A percentile compares a stretch with the other conserved stretches of the same genome.
phyloP scores from a whole-genome alignment of 2,888 invertebrate species.

The Liodrosophila aerea region DNA sequence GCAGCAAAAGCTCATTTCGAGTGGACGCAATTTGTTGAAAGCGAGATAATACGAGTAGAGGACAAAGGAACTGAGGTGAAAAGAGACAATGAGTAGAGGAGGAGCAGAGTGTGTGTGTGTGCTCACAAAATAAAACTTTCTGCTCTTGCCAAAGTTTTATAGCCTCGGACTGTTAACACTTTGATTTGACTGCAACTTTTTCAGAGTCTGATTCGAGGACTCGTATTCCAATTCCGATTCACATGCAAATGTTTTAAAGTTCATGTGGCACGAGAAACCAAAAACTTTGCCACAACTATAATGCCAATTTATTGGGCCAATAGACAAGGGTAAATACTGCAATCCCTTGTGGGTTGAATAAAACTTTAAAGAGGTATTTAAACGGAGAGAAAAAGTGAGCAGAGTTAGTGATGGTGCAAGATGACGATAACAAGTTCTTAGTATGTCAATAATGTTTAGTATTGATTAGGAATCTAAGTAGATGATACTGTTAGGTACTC shows the following conservation, averaged over 20 bases:
- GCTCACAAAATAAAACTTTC: constrained; percentile 47
- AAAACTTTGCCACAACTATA: constrained; percentile 44
- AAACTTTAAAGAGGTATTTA: background rate
- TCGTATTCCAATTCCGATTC: constrained; percentile 33
- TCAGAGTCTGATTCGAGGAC: background rate
- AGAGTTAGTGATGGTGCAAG: too few relatives aligned
- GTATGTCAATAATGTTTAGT: too few relatives aligned
- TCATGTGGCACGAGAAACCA: constrained; percentile 27
- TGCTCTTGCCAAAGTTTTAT: constrained; percentile 61
- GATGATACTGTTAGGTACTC: too few relatives aligned
- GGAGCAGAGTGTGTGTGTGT: background rate
- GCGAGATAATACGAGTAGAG: background rate
- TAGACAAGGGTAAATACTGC: constrained; percentile 7
- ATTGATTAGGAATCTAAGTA: too few relatives aligned
- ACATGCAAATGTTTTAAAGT: constrained; percentile 66
- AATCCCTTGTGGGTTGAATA: background rate
- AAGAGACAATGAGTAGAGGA: background rate
- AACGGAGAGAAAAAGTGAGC: background rate
- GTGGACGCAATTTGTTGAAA: background rate
- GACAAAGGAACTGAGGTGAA: background rate
- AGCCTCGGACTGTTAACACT: constrained; percentile 30
- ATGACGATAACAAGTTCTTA: too few relatives aligned
- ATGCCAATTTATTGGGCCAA: constrained; percentile 47
- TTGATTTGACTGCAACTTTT: constrained; percentile 5
- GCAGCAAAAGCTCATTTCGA: constrained; percentile 37